A percentile compares a stretch with the other conserved stretches of the same genome.
Conservation (phyloP, 2,113 vertebrate genomes). For the Myxocyprinus asiaticus region DNA sequence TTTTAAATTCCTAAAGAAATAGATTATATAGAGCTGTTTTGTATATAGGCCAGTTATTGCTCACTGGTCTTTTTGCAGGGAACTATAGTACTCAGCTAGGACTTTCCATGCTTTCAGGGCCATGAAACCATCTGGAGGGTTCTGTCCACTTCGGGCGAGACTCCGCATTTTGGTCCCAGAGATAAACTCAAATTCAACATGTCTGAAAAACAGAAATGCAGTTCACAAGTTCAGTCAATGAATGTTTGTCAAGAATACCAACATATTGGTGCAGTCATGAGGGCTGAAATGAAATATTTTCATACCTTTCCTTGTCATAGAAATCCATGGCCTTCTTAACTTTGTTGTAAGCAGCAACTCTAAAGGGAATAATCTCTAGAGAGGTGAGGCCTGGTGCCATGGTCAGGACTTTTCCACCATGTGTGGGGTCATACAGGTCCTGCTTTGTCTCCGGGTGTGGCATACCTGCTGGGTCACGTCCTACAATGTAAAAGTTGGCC, state of each 20-base stretch:
- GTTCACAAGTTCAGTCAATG: no score
- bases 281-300: neutral
- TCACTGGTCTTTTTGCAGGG: slow-evolving; percentile 84
- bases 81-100: slow-evolving; percentile 89
- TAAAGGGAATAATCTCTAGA: slow-evolving; percentile 96
- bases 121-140: slow-evolving; percentile 95
- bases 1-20: neutral
- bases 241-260: no score
- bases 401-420: slow-evolving; percentile 90
- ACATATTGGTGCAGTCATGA: no score
- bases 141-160: slow-evolving; percentile 67
- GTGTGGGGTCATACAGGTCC: slow-evolving; percentile 92
- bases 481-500: slow-evolving; percentile 96
- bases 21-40: neutral
- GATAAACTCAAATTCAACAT: slow-evolving; percentile 90
- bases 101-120: slow-evolving; percentile 94
- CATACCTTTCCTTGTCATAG: slow-evolving; percentile 83
- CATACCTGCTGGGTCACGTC: slow-evolving; percentile 94
- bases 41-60: neutral
- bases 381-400: slow-evolving; percentile 97
- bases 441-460: slow-evolving; percentile 91
- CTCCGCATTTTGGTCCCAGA: slow-evolving; percentile 54
- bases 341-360: slow-evolving; percentile 97
- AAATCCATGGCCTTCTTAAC: slow-evolving; percentile 89
- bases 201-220: slow-evolving; percentile 68